Evolutionary conservation across 2,113 vertebrate genomes (phyloP).

Genomic region (Brienomyrus brachyistius): DNA sequence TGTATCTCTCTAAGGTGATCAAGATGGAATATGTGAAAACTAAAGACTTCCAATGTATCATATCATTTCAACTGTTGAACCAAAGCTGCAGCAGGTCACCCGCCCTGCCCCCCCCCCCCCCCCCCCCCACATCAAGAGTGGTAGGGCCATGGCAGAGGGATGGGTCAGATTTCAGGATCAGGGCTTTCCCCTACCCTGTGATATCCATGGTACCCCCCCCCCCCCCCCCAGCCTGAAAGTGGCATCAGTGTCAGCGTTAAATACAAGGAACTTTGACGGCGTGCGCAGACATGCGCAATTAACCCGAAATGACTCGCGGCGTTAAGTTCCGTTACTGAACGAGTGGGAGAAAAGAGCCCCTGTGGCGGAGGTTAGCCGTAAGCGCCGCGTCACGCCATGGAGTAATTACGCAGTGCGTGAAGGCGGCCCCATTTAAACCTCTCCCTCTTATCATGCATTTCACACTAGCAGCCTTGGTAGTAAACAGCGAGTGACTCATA

Average conservation of each 20-base stretch:
- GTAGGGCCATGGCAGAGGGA: not conserved
- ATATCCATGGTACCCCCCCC: not conserved
- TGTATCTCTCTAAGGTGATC: not conserved
- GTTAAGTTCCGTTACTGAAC: no score
- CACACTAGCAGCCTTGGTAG: not conserved
- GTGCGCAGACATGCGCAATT: not conserved
- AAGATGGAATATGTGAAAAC: not conserved
- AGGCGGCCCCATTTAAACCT: not conserved
- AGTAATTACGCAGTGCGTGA: not conserved
- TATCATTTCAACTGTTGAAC: not conserved
- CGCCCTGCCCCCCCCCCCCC: no score
- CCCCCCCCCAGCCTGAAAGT: not conserved
- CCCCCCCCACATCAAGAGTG: not conserved
- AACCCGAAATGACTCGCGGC: not conserved
- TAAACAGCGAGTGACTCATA: conserved; percentile 6
- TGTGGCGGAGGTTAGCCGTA: not conserved
- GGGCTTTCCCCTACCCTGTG: not conserved
- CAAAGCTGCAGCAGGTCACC: no score
- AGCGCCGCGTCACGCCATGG: not conserved
- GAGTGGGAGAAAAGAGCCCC: not conserved
- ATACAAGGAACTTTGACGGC: not conserved
- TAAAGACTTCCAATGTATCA: not conserved
- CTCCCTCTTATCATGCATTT: not conserved
- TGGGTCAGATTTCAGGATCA: not conserved
- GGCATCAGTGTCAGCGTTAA: not conserved